Evolutionary conservation across 2,797 vertebrate species (phyloP), one percentile per base, ranked within the genome.

Genomic region (Acrocephalus scirpaceus): DNA sequence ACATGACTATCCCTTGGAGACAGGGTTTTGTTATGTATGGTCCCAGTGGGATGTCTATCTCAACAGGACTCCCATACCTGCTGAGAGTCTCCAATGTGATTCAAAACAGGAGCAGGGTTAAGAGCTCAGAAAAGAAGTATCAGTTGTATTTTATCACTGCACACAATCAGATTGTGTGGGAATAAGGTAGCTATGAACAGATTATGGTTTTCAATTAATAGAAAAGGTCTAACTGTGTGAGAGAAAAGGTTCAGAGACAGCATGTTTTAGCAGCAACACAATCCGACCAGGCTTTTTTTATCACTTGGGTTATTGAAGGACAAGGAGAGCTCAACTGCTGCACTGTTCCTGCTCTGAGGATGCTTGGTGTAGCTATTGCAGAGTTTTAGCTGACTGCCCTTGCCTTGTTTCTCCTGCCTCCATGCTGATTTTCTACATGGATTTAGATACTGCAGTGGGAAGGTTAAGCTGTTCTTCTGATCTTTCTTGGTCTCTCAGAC

Each of bases 11-110:
- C 69, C 38, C 61, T 86, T 40, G 22, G 58, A 92, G 79, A 32
- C 72, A 61, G 53, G 62, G 27, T 90, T 90, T 92, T 84, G 34
- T 77, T 90, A 44, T 69, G 34, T n/a, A 48, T 58, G 70, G 54
- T 88, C 73, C 58, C 44, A 32, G 79, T 61, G 50, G 76, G 75
- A 15, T 61, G 44, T 40, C 76, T 54, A 19, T 27, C 88, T 93
- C 92, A 83, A 51, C 2, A 3, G 85, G 79, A 22, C 47, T 93
- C 30, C 83, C 44, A 25, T 48, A 80, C 91, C 94, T 88, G 69
- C 91, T 94, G 91, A 72, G 92, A 92, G 36, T 22, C 42, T 88
- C n/a, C 86, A 75, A 77, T 50, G 23, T n/a, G 34, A 65, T 95
- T 88, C 73, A 77, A 88, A 94, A 56, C 61, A 90, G 79, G 58